Percentiles rank a stretch among this genome's conserved stretches.
phyloP scores from a whole-genome alignment of 2,888 invertebrate species.

The Acanthosepion pharaonis region DNA sequence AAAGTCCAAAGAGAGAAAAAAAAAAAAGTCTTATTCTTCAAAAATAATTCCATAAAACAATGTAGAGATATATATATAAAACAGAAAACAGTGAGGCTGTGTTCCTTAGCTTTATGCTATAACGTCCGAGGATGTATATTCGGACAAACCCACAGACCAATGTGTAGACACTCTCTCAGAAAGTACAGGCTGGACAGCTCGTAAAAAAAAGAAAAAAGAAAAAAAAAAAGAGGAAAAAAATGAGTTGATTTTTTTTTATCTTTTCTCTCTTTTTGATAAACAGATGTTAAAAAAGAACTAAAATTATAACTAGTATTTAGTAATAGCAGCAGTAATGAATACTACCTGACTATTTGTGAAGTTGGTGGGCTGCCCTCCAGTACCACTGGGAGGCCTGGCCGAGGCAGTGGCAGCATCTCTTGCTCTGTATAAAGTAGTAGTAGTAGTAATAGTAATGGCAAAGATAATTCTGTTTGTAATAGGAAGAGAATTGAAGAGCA shows the following conservation, averaged over 20 bases:
- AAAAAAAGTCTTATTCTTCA: no score
- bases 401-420: neutral
- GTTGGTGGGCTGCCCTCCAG: neutral
- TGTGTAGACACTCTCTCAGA: neutral
- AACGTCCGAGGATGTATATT: no score
- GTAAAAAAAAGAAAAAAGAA: neutral
- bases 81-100: no score
- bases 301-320: neutral
- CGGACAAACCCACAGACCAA: no score
- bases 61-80: no score
- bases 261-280: neutral
- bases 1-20: no score
- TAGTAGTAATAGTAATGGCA: slow-evolving; percentile 35
- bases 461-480: neutral
- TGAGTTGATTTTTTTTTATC: neutral
- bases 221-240: no score
- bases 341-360: neutral
- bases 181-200: neutral
- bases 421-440: neutral
- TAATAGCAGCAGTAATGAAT: neutral
- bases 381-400: neutral
- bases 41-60: no score
- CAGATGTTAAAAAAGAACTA: neutral
- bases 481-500: neutral
- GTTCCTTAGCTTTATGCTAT: no score